Base-by-base conservation (phyloP, 2,113 vertebrate genomes). In the Brachyistius frenatus region DNA sequence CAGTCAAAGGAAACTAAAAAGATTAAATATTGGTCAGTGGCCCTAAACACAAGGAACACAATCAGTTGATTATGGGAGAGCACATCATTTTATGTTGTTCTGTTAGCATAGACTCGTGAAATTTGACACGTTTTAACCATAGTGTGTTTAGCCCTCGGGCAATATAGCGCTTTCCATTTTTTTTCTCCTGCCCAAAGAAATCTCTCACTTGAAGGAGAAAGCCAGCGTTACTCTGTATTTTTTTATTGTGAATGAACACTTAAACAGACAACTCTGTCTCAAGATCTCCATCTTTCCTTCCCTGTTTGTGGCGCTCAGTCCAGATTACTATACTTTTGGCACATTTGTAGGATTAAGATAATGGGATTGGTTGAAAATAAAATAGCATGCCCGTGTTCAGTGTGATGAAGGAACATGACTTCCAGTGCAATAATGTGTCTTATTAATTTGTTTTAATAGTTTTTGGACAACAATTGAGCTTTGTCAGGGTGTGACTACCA, bases 111-210 rank as follows among this genome's bases (percentile, higher is more conserved):
- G 53, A 63, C 55, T 52, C 11, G 57, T 60, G 15, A 37, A 60
- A 54, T 64, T 70, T 1, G 10, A 50, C 56, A 50, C 9, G n/a
- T 30, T 36, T 6, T 2, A 46, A 60, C 44, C 30, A 14, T n/a
- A 66, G 35, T 58, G 35, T 72, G 44, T 70, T 84, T 10, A 71
- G 41, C 11, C 46, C 39, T 46, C 8, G 0, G 47, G 70, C 58
- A 69, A 41, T 15, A 37, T 39, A 16, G 11, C 41, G 13, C n/a
- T 35, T 16, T 44, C 41, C 10, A 11, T 9, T 44, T 44, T 44
- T 44, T 44, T 44, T 44, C 41, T 37, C 30, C 5, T 57, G 5
- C 2, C 31, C 53, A 72, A 33, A 60, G 16, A 44, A 72, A 41
- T 30, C 14, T 47, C 13, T 37, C 55, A 39, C 15, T 39, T 10